Evolutionary conservation across 2,113 vertebrate species (phyloP).

Genomic region (Holacanthus passer): DNA sequence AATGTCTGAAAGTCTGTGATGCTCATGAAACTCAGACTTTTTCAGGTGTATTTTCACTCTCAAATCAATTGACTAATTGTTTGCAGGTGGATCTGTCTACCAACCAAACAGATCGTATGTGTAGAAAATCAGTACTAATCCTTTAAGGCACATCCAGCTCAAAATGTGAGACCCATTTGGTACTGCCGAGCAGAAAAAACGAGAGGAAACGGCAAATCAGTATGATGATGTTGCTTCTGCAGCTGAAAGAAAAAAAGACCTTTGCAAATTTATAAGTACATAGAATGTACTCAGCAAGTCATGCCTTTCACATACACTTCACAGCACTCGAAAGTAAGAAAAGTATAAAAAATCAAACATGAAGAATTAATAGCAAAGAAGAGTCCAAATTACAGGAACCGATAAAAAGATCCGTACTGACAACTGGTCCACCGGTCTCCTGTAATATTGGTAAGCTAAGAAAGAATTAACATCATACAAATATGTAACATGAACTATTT

Average conservation of each 20-base stretch:
- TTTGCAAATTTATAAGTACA: conserved; percentile 77
- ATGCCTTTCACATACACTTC: conserved; percentile 84
- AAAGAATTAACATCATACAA: conserved; percentile 84
- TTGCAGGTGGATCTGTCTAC: conserved; percentile 62
- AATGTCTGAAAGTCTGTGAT: conserved; percentile 15
- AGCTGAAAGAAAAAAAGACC: conserved; percentile 67
- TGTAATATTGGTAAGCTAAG: conserved; percentile 81
- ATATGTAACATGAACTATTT: conserved; percentile 85
- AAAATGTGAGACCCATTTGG: conserved; percentile 78
- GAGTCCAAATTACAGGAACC: conserved; percentile 78
- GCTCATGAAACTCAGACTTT: conserved; percentile 17
- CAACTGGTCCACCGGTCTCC: conserved; percentile 69
- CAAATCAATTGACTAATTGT: conserved; percentile 45
- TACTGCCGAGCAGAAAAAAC: conserved; percentile 70
- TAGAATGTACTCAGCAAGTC: conserved; percentile 82
- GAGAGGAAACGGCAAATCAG: conserved; percentile 78
- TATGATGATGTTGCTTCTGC: conserved; percentile 72
- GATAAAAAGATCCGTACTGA: conserved; percentile 46
- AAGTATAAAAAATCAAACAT: conserved; percentile 75
- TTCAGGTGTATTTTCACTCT: conserved; percentile 41
- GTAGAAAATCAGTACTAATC: conserved; percentile 75
- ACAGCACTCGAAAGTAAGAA: conserved; percentile 80
- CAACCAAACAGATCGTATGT: conserved; percentile 64
- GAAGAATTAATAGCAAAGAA: conserved; percentile 82
- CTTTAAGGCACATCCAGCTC: conserved; percentile 86